Evolutionary conservation across 2,113 vertebrate species (phyloP), one percentile per base, ranked within the genome.

Genomic region (Podiceps cristatus): DNA sequence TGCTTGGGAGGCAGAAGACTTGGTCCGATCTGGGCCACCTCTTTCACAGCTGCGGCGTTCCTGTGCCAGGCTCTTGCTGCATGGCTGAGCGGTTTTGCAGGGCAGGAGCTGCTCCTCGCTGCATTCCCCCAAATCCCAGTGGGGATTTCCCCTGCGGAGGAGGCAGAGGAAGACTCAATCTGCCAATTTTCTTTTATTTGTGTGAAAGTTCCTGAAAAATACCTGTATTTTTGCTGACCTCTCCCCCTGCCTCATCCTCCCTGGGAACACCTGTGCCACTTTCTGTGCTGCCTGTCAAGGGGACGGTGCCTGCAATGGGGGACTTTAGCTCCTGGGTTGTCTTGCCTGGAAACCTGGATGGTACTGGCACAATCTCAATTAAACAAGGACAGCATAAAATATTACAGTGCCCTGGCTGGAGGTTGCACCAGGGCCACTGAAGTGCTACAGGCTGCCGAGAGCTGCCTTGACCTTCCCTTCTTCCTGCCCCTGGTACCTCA

Each of bases 101-200:
- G 53, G 63, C 31, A 27, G 37, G 27, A 22, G 47, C 25, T 53
- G 40, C 10, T 71, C 40, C 37, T 62, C 0, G 0, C 28, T 47
- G 56, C 1, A 2, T 27, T 40, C 9, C 40, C 47, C 74, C 3
- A 1, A 33, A 23, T 37, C 47, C 74, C 3, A 2, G 27, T 11
- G 23, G 23, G 40, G 40, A 10, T 72, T 71, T 79, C 28, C 11
- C 40, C 13, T 15, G 28, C 15, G 23, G 40, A 16, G 40, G 40
- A 71, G 22, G 18, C 33, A 47, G 47, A 42, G 24, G 29, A 63
- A 55, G 56, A 29, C 40, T 47, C 18, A 55, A 4, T 23, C 23
- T 79, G 40, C 22, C 6, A 7, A 17, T 80, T 88, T 59, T 44
- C 13, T 58, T 73, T 37, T 53, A 60, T 37, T 82, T 75, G 53